These are phyloP conservation scores for Tuta absoluta DNA, from an alignment of 2,888 invertebrate genomes.

Conservation along the genomic window DNA sequence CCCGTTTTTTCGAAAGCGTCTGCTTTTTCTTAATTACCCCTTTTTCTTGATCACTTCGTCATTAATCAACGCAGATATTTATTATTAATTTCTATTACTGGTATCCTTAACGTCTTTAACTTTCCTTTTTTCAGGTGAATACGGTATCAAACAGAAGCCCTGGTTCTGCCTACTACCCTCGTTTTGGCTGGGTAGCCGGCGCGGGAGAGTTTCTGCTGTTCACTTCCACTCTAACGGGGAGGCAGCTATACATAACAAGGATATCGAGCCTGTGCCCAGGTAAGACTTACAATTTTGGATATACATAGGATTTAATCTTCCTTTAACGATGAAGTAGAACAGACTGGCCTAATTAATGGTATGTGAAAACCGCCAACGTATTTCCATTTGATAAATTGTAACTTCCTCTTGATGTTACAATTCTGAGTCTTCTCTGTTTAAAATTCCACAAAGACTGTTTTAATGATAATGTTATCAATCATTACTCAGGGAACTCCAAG, in stretches of 20 bases:
- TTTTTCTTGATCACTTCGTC: too few species aligned
- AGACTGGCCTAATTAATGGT: too few species aligned
- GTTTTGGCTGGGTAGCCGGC: slow-evolving; percentile 84
- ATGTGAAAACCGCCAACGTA: too few species aligned
- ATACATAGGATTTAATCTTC: neutral
- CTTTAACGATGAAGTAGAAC: too few species aligned
- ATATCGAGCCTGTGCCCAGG: slow-evolving; percentile 88
- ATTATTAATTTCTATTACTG: too few species aligned
- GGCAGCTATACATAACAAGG: slow-evolving; percentile 78
- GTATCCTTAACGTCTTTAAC: neutral
- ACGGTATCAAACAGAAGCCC: slow-evolving; percentile 87
- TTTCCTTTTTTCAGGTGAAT: slow-evolving; percentile 82
- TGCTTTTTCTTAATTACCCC: too few species aligned
- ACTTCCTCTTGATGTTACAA: too few species aligned
- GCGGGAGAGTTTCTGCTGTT: slow-evolving; percentile 68
- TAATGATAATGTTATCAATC: too few species aligned
- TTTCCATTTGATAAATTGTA: too few species aligned
- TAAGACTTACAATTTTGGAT: slow-evolving; percentile 39
- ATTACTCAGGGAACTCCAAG: slow-evolving; percentile 85
- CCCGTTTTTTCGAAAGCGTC: too few species aligned
- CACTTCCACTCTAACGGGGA: slow-evolving; percentile 76
- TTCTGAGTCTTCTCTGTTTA: neutral
- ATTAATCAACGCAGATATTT: too few species aligned
- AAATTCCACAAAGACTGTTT: too few species aligned
- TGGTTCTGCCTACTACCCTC: slow-evolving; percentile 88